These are phyloP conservation scores for Cepaea nemoralis DNA, from an alignment of 1,140 invertebrate species.

Conservation along the genomic window DNA sequence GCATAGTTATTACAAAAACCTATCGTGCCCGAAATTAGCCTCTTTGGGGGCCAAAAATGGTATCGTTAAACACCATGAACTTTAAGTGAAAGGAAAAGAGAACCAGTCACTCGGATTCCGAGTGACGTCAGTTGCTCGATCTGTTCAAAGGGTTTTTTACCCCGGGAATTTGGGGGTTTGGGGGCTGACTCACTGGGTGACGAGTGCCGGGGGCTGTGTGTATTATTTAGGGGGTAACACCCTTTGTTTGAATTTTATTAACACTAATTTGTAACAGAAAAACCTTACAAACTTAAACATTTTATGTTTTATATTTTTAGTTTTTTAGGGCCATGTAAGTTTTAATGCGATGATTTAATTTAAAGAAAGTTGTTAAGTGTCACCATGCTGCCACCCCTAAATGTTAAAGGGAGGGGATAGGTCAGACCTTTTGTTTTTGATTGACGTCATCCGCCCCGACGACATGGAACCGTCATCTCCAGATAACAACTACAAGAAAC, in stretches of 20 bases:
- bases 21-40: too few species aligned
- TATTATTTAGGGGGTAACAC: too few species aligned
- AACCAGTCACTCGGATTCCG: background rate
- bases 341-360: too few species aligned
- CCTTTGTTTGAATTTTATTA: too few species aligned
- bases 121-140: conserved; percentile 14
- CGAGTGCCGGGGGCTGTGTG: conserved; percentile 26
- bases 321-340: too few species aligned
- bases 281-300: too few species aligned
- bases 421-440: conserved; percentile 43
- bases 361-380: background rate
- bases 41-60: conserved; percentile 3
- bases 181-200: conserved; percentile 44
- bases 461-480: conserved; percentile 54
- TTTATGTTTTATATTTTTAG: too few species aligned
- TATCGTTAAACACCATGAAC: background rate
- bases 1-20: too few species aligned
- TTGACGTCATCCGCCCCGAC: conserved; percentile 57
- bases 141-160: background rate
- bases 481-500: conserved; percentile 44
- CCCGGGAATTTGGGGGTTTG: conserved; percentile 32
- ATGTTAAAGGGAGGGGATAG: background rate
- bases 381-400: background rate
- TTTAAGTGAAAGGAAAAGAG: background rate
- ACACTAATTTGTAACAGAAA: too few species aligned